Percentiles rank a stretch among this genome's conserved stretches.
Evolutionary conservation across 2,113 vertebrate species (phyloP).

Genomic region (Ctenomys sociabilis): DNA sequence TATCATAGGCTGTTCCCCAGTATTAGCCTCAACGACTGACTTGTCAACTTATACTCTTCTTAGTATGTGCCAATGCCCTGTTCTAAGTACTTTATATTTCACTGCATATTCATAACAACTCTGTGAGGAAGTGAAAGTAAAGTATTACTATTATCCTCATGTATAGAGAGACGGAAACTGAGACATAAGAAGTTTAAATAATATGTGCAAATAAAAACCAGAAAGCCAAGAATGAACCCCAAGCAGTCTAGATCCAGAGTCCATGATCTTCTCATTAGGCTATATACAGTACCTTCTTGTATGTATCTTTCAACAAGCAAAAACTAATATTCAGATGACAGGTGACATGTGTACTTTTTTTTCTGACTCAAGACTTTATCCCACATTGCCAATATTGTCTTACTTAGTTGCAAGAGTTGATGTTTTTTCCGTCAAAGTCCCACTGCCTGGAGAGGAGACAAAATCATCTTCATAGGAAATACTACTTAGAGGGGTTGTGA

Average conservation of each 20-base stretch:
- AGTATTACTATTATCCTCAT: background rate
- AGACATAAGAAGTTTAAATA: background rate
- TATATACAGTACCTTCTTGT: background rate
- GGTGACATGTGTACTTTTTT: background rate
- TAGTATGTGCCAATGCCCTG: background rate
- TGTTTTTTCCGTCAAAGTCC: constrained; percentile 86
- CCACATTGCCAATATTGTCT: constrained; percentile 13
- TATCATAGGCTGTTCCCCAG: background rate
- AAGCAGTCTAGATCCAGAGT: constrained; percentile 10
- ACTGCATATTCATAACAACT: background rate
- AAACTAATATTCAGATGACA: constrained; percentile 7
- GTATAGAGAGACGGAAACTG: constrained; percentile 1
- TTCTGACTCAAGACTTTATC: constrained; percentile 37
- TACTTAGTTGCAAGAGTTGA: constrained; percentile 89
- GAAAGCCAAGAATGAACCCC: background rate
- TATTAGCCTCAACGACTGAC: background rate
- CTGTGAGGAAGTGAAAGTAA: background rate
- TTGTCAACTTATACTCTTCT: background rate
- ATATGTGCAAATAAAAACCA: background rate
- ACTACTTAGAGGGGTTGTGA: constrained; percentile 84
- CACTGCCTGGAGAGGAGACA: constrained; percentile 89
- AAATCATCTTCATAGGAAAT: constrained; percentile 94
- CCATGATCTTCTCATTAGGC: background rate
- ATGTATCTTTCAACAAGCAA: constrained; percentile 44
- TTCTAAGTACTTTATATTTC: constrained; percentile 30